These are phyloP conservation scores for Hoplostethus mediterraneus DNA, from an alignment of 2,797 vertebrate genomes.

Conservation along the genomic window DNA sequence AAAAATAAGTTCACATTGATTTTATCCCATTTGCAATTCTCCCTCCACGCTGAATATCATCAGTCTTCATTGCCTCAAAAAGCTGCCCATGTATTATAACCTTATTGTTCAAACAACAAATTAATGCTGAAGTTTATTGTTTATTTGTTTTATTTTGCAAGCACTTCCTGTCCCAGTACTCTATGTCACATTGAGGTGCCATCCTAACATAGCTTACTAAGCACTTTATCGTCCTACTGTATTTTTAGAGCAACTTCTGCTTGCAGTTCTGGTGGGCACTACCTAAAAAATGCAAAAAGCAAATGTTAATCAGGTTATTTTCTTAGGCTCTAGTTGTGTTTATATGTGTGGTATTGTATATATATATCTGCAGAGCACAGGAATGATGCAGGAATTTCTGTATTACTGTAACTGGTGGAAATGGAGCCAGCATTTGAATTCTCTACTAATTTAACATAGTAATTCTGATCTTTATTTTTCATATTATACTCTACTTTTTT, in stretches of 20 bases:
- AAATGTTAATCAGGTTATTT: conserved; percentile 46
- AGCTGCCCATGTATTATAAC: conserved; percentile 30
- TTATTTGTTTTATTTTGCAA: conserved; percentile 46
- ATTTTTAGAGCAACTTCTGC: conserved; percentile 53
- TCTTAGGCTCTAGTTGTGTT: conserved; percentile 48
- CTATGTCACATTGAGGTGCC: conserved; percentile 52
- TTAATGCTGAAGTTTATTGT: conserved; percentile 27
- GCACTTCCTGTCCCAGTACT: conserved; percentile 55
- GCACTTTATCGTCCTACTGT: conserved; percentile 81
- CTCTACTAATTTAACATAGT: conserved; percentile 49
- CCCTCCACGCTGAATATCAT: neutral
- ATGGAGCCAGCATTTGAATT: conserved; percentile 49
- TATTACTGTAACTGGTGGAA: conserved; percentile 61
- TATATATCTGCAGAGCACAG: conserved; percentile 23
- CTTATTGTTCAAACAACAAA: conserved; percentile 28
- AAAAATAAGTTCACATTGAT: neutral
- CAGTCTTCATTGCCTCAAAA: conserved; percentile 37
- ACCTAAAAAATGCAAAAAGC: conserved; percentile 36
- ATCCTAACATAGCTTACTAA: conserved; percentile 50
- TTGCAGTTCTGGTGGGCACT: conserved; percentile 38
- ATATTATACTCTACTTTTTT: conserved; percentile 56
- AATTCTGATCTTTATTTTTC: conserved; percentile 62
- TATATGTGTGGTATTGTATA: conserved; percentile 42
- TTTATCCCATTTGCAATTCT: neutral
- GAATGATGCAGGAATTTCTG: conserved; percentile 36